Conservation (phyloP, 2,113 vertebrate species). For the Coryphaenoides rupestris region DNA sequence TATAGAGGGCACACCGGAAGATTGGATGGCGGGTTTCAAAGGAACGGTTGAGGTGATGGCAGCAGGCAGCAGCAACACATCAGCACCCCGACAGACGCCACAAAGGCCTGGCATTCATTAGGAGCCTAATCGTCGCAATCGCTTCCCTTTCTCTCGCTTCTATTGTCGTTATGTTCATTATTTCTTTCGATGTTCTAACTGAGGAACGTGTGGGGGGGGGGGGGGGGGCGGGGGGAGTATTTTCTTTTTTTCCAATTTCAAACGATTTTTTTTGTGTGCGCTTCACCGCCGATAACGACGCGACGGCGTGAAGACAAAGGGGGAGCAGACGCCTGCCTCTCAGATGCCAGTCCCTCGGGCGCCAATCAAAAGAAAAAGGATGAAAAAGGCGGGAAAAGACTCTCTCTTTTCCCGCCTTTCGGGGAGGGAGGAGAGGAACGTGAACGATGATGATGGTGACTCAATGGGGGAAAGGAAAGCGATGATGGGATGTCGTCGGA, state of each 20-base stretch:
- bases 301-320: neutral
- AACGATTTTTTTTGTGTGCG: no score
- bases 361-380: conserved; percentile 18
- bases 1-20: conserved; percentile 24
- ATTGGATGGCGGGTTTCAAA: conserved; percentile 21
- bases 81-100: conserved; percentile 7
- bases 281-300: no score
- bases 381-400: conserved; percentile 11
- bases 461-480: no score
- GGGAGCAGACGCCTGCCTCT: conserved; percentile 39
- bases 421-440: neutral
- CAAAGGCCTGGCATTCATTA: conserved; percentile 50
- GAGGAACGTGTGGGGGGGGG: no score
- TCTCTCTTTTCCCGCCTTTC: no score
- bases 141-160: conserved; percentile 4
- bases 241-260: no score
- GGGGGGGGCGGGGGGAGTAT: no score
- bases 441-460: no score
- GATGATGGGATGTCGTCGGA: no score
- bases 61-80: conserved; percentile 34
- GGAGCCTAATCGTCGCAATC: no score
- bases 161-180: neutral
- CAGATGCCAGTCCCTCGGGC: conserved; percentile 56
- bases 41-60: conserved; percentile 40
- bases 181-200: no score